Conservation (phyloP, 2,888 invertebrate species). For the Kuschelorhynchus macadamiae region DNA sequence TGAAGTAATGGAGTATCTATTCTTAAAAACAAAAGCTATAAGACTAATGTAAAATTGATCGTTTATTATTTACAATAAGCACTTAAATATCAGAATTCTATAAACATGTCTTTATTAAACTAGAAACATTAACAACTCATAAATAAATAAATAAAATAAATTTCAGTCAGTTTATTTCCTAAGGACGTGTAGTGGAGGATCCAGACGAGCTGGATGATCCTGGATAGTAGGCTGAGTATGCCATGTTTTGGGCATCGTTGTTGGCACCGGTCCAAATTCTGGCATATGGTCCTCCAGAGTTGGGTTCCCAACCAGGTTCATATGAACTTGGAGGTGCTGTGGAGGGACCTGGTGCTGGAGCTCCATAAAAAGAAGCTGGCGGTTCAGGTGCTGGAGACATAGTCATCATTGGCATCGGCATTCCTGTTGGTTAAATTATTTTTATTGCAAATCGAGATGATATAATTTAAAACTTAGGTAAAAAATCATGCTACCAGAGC, state of each 20-base stretch:
- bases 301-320: slow-evolving; percentile 82
- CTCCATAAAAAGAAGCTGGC: slow-evolving; percentile 78
- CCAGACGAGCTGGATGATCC: slow-evolving; percentile 74
- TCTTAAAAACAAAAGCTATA: too few relatives aligned
- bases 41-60: too few relatives aligned
- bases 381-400: slow-evolving; percentile 71
- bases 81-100: too few relatives aligned
- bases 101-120: slow-evolving; percentile 10
- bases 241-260: slow-evolving; percentile 73
- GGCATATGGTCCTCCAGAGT: slow-evolving; percentile 80
- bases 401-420: slow-evolving; percentile 73
- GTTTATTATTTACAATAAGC: too few relatives aligned
- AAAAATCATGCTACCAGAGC: too few relatives aligned
- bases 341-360: slow-evolving; percentile 73
- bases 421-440: too few relatives aligned
- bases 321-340: slow-evolving; percentile 75
- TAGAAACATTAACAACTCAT: slow-evolving; percentile 18
- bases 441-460: too few relatives aligned
- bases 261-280: slow-evolving; percentile 77
- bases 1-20: too few relatives aligned
- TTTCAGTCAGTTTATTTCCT: slow-evolving; percentile 36
- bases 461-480: too few relatives aligned
- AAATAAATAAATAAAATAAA: slow-evolving; percentile 43
- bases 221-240: slow-evolving; percentile 81
- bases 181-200: slow-evolving; percentile 69